Base-by-base conservation (phyloP, 1,140 invertebrate genomes). In the Procambarus clarkii region DNA sequence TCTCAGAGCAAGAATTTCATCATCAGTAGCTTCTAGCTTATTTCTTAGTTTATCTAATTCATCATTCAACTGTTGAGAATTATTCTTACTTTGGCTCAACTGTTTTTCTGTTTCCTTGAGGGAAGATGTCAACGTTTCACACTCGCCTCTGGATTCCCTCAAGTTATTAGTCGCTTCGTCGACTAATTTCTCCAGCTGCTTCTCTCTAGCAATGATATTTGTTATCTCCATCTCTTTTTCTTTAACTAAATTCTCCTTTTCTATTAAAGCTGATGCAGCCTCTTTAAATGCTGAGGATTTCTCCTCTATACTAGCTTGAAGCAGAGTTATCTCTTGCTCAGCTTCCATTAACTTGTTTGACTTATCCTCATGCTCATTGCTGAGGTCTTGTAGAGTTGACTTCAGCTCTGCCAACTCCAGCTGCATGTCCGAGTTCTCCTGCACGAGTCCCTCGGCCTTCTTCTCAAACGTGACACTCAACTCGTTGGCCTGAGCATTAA, bases 211-310 rank as follows among this genome's bases (percentile, higher is more conserved):
- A 45, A 77, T 46, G 45, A 11, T 45, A 21, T 79, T 50, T 21
- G 44, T 21, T 79, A 79, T 9, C 48, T 79, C 77, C 15, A 21
- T 69, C 8, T 45, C 82, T 74, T 44, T 71, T 15, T 85, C 60
- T 24, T 85, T 71, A 21, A 85, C 24, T 44, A 82, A 21, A 7
- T 60, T 64, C 24, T 85, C 24, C 18, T 64, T 85, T 71, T 48
- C 44, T 9, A 3, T 24, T 44, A 69, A 50, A 24, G 54, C 21
- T 83, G 45, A 46, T 48, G 45, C 21, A 18, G 48, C 24, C 21
- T 79, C 44, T 9, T 79, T 48, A 46, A 13, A 24, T n/a, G 18
- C 13, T n/a, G 7, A 15, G 4, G 44, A 50, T 48, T 15, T 50
- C 8, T 79, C 77, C 3, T 79, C 77, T 18, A 79, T 50, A 79